Evolutionary conservation across 2,888 invertebrate species (phyloP), one percentile per base, ranked within the genome.

Genomic region (Mechanitis mazaeus): DNA sequence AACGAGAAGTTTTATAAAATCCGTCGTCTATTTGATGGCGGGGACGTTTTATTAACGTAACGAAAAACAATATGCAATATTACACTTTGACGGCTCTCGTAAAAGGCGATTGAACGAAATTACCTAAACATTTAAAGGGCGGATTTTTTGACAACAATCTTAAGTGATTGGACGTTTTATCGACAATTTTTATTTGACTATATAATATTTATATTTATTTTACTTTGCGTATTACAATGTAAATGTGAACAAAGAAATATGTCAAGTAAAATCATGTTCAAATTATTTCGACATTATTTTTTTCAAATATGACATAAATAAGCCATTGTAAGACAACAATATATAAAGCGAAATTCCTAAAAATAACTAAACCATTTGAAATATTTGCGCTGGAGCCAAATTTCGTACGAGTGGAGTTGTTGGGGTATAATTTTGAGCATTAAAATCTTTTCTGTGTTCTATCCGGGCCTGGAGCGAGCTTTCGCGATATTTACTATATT

Each of bases 11-110:
- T 42, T 9, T 11, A 42, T 42, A 42, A 42, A 42, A 42, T 9
- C 6, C 42, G 42, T 9, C 6, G 42, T 42, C 42, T 3, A 1
- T 42, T 42, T 42, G 42, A 42, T 42, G 31, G 31, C 3, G 9
- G 31, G 31, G 50, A 61, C 63, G 58, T 64, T 65, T 67, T 68
- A 67, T 31, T 50, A 64, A 59, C 50, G 56, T 64, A 64, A 67
- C 64, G 66, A 65, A 58, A 64, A 64, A 69, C 66, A 68, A 79
- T 75, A 78, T 76, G 76, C 75, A 70, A 70, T 68, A 73, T 75
- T 81, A 78, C 78, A 74, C 71, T 72, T 76, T 75, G 69, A 77
- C 54, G 68, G 50, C 54, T 53, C 33, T 66, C 69, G 69, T 74
- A 73, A 74, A 61, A 68, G 67, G 65, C 62, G 58, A 64, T 55